Evolutionary conservation across 2,888 invertebrate genomes (phyloP).

Genomic region (Villa cingulata): DNA sequence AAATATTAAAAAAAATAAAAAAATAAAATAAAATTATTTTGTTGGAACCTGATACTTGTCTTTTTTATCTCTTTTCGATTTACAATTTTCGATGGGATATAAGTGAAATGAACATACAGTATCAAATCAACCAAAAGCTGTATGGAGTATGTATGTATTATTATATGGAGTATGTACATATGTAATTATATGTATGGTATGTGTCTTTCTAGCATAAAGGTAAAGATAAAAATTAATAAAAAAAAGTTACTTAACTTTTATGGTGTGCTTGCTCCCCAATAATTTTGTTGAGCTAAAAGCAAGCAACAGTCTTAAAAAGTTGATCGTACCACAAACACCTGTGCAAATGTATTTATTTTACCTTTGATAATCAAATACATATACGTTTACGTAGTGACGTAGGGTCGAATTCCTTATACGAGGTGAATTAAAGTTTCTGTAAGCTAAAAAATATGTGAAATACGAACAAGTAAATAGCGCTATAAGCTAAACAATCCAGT

Average conservation of each 20-base stretch:
- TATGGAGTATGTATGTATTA: too few species aligned
- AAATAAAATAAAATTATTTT: too few species aligned
- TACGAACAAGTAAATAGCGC: neutral
- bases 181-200: too few species aligned
- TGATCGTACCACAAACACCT: slow-evolving; percentile 35
- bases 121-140: too few species aligned
- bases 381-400: too few species aligned
- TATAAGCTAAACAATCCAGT: neutral
- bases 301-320: slow-evolving; percentile 35
- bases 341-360: slow-evolving; percentile 20
- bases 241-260: slow-evolving; percentile 1
- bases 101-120: too few species aligned
- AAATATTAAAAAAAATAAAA: too few species aligned
- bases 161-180: too few species aligned
- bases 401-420: too few species aligned
- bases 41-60: neutral
- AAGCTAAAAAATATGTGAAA: neutral
- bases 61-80: neutral
- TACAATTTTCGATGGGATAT: neutral
- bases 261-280: slow-evolving; percentile 26
- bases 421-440: neutral
- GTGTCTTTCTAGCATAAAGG: too few species aligned
- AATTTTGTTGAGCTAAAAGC: slow-evolving; percentile 22
- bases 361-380: neutral
- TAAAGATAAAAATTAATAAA: too few species aligned